Conservation (phyloP, 2,888 invertebrate genomes). For the Petrolisthes manimaculis region DNA sequence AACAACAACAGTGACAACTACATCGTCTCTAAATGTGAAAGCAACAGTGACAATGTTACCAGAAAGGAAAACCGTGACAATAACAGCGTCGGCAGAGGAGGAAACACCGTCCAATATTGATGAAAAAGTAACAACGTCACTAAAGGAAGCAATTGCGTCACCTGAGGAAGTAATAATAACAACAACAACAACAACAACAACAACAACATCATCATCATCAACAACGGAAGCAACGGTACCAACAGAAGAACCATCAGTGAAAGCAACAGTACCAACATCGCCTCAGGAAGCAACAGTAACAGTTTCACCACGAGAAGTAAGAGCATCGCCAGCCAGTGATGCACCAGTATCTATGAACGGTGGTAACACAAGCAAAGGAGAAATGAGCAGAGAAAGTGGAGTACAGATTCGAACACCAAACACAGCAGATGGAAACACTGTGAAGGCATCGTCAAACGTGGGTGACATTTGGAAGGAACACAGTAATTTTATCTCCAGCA, state of each 20-base stretch:
- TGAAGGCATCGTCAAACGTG: background rate
- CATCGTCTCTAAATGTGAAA: background rate
- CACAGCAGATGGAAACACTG: background rate
- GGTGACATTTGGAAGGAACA: no score
- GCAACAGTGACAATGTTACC: background rate
- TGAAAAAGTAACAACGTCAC: background rate
- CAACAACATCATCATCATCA: background rate
- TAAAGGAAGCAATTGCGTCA: background rate
- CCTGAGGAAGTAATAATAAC: background rate
- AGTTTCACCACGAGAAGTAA: background rate
- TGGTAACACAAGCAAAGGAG: background rate
- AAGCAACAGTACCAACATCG: background rate
- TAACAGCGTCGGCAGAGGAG: background rate
- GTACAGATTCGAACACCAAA: background rate
- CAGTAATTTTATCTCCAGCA: no score
- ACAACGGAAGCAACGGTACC: background rate
- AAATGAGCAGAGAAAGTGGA: background rate
- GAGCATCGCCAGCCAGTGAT: no score
- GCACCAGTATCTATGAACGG: background rate
- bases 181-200: conserved; percentile 1
- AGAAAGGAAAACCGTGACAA: background rate
- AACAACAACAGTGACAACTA: background rate
- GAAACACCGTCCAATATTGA: background rate
- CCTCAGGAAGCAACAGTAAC: background rate
- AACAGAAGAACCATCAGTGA: background rate